A percentile compares a stretch with the other conserved stretches of the same genome.
phyloP scores from a whole-genome alignment of 1,140 invertebrate species.

The Drosophila pseudoananassae region DNA sequence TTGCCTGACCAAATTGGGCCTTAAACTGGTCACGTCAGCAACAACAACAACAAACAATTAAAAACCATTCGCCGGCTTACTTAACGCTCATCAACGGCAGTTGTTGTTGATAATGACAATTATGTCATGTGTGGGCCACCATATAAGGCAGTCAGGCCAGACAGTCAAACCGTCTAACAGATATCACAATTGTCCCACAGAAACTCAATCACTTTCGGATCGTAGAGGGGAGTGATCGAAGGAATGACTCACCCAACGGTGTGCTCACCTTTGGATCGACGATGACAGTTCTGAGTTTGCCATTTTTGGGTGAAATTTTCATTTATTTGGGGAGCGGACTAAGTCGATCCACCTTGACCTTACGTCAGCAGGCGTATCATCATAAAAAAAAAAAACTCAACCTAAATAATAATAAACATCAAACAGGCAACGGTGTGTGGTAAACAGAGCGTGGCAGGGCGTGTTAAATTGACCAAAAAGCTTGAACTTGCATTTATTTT shows the following conservation, averaged over 20 bases:
- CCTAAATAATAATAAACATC: conserved; percentile 10
- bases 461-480: conserved; percentile 58
- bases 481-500: conserved; percentile 42
- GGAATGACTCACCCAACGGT: conserved; percentile 20
- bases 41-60: conserved; percentile 37
- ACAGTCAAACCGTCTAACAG: conserved; percentile 10
- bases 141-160: conserved; percentile 19
- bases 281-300: conserved; percentile 25
- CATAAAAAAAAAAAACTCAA: neutral
- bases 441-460: conserved; percentile 45
- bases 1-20: conserved; percentile 44
- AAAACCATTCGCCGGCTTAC: conserved; percentile 54
- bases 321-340: conserved; percentile 4
- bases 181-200: conserved; percentile 17
- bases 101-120: conserved; percentile 59
- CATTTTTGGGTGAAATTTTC: conserved; percentile 27
- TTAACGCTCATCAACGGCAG: conserved; percentile 52
- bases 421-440: conserved; percentile 5
- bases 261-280: conserved; percentile 9
- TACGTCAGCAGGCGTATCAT: conserved; percentile 13
- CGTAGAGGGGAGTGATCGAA: conserved; percentile 9
- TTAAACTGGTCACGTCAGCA: conserved; percentile 52
- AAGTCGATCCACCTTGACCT: conserved; percentile 47
- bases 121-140: conserved; percentile 45
- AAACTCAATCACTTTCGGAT: conserved; percentile 26